Evolutionary conservation across 2,113 vertebrate genomes (phyloP).

Genomic region (Shinisaurus crocodilurus): DNA sequence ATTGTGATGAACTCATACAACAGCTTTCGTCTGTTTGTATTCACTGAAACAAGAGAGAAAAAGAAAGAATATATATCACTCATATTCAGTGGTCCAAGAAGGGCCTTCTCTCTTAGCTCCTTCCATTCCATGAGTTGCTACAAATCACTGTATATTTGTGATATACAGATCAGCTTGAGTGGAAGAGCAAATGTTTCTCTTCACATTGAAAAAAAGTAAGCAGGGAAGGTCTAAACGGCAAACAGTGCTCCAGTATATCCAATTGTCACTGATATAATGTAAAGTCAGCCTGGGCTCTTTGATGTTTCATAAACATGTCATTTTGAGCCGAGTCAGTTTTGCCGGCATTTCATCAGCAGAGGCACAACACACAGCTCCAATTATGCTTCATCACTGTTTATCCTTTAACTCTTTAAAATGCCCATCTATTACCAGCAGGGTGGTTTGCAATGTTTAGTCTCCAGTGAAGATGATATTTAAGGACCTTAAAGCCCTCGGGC

Average conservation of each 20-base stretch:
- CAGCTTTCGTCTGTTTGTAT: constrained; percentile 16
- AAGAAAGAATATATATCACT: background rate
- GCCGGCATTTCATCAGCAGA: constrained; percentile 67
- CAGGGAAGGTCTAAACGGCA: constrained; percentile 70
- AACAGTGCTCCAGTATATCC: constrained; percentile 68
- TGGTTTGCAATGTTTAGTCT: constrained; percentile 71
- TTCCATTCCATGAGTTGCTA: constrained; percentile 69
- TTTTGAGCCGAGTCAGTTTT: constrained; percentile 69
- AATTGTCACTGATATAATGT: constrained; percentile 74
- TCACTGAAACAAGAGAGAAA: constrained; percentile 53
- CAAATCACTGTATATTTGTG: constrained; percentile 62
- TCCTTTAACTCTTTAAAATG: constrained; percentile 64
- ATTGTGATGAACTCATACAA: background rate
- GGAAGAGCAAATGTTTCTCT: constrained; percentile 73
- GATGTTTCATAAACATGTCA: constrained; percentile 76
- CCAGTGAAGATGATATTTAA: constrained; percentile 62
- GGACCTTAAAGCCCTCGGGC: constrained; percentile 47
- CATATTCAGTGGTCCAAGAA: constrained; percentile 60
- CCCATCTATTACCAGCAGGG: constrained; percentile 64
- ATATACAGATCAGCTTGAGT: constrained; percentile 46
- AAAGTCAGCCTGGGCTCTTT: constrained; percentile 71
- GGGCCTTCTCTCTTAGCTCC: constrained; percentile 66
- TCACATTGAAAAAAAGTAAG: constrained; percentile 65
- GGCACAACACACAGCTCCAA: constrained; percentile 63
- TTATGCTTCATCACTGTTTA: constrained; percentile 54